Evolutionary conservation across 2,797 vertebrate genomes (phyloP).

Genomic region (Pelochelys cantorii): DNA sequence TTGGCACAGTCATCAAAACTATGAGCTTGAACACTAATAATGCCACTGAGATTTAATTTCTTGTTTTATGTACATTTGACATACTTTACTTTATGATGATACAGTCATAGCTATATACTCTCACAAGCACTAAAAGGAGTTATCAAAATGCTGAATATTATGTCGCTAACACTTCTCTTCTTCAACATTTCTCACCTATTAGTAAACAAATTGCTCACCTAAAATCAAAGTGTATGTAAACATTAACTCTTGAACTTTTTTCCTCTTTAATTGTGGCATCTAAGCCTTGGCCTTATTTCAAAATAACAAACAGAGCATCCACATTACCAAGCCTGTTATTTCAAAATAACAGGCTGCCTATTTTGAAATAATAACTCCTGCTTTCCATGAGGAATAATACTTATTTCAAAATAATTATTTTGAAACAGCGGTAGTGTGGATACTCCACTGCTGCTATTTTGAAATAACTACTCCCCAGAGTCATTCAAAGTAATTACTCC

Average conservation of each 20-base stretch:
- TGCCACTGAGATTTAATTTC: neutral
- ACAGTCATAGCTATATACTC: neutral
- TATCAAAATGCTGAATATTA: neutral
- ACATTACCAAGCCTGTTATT: too few species aligned
- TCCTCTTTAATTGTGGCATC: neutral
- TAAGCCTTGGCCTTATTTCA: neutral
- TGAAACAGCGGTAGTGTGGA: too few species aligned
- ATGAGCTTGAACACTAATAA: constrained; percentile 22
- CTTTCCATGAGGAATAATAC: too few species aligned
- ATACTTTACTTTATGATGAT: neutral
- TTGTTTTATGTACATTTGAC: neutral
- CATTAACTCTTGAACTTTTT: neutral
- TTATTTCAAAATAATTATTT: too few species aligned
- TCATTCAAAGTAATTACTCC: too few species aligned
- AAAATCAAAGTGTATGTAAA: neutral
- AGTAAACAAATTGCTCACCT: neutral
- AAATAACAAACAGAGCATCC: too few species aligned
- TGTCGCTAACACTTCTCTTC: neutral
- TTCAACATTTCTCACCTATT: neutral
- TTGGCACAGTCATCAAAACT: constrained; percentile 17
- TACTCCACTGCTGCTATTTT: too few species aligned
- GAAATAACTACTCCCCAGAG: too few species aligned
- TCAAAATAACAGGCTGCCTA: too few species aligned
- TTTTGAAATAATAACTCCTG: too few species aligned
- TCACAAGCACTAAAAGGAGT: neutral